Conservation (phyloP, 2,113 vertebrate genomes). For the Lepisosteus osseus region DNA sequence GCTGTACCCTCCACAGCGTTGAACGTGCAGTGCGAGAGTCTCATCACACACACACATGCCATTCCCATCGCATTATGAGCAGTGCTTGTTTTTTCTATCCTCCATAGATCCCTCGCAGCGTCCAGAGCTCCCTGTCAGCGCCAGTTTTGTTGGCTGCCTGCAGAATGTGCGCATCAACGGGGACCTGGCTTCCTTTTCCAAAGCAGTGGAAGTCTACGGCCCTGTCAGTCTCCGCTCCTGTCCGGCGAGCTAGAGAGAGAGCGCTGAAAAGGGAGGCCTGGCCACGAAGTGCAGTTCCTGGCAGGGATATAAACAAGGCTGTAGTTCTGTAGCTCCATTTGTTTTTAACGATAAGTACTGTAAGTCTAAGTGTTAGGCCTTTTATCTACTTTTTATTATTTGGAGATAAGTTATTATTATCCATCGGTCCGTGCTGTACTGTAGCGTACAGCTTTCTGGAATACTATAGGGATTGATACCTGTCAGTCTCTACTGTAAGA, state of each 20-base stretch:
- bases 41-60: too few species aligned
- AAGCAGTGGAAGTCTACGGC: slow-evolving; percentile 65
- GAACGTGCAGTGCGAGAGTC: too few species aligned
- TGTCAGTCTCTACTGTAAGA: too few species aligned
- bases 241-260: slow-evolving; percentile 59
- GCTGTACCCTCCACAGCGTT: too few species aligned
- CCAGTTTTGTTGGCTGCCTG: slow-evolving; percentile 80
- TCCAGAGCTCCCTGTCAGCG: slow-evolving; percentile 56
- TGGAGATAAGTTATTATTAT: too few species aligned
- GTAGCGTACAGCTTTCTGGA: too few species aligned
- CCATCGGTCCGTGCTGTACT: too few species aligned
- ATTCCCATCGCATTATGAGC: too few species aligned
- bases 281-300: slow-evolving; percentile 55
- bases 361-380: neutral
- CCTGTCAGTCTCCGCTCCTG: slow-evolving; percentile 79
- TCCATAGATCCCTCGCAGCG: slow-evolving; percentile 27
- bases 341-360: slow-evolving; percentile 5
- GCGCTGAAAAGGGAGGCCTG: slow-evolving; percentile 48
- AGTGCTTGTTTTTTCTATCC: slow-evolving; percentile 5
- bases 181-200: slow-evolving; percentile 57
- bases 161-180: slow-evolving; percentile 73
- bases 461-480: too few species aligned
- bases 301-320: slow-evolving; percentile 32
- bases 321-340: slow-evolving; percentile 29
- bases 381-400: too few species aligned